Base-by-base conservation (phyloP, 2,797 vertebrate genomes). In the Pangasius macronema region DNA sequence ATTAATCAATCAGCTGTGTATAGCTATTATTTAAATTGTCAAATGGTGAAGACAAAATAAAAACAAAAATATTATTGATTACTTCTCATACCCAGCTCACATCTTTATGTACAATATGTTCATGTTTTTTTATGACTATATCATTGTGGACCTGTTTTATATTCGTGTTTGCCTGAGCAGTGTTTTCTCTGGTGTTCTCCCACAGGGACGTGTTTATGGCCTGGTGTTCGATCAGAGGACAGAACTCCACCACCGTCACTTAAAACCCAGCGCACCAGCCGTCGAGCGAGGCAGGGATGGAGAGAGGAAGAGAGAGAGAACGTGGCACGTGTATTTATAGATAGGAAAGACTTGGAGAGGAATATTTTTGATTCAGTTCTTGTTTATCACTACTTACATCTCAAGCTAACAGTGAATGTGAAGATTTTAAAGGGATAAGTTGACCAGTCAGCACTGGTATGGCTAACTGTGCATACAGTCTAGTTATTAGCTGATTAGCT, bases 181-280 rank as follows among this genome's bases (percentile, higher is more conserved):
- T 55, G 36, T 85, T 84, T 33, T 67, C 49, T 11, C 42, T 55
- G 14, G 61, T 24, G 39, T 83, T 82, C 75, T 79, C 16, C 82
- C 75, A 0, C 94, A 98, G 97, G 93, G 97, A 98, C 6, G 96
- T 97, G 82, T 98, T 98, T 94, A 95, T 97, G 94, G 96, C 97
- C 83, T 98, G 97, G 97, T 95, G 97, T 61, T 95, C 96, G 63
- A 96, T 97, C 91, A 94, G 97, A 91, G 96, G 95, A 88, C 96
- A 97, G 91, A 97, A 94, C 93, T 95, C 96, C 87, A 95, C 97
- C 85, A 96, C 97, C 0, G 96, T 97, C 86, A 93, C 95, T 92
- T 96, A 96, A 90, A 88, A 75, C 14, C 27, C 61, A 33, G 46
- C 2, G 24, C 3, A 83, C n/a, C 16, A n/a, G 3, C 24, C 2